These are phyloP conservation scores for Drosophila tani DNA, from an alignment of 1,140 invertebrate species.

Conservation along the genomic window DNA sequence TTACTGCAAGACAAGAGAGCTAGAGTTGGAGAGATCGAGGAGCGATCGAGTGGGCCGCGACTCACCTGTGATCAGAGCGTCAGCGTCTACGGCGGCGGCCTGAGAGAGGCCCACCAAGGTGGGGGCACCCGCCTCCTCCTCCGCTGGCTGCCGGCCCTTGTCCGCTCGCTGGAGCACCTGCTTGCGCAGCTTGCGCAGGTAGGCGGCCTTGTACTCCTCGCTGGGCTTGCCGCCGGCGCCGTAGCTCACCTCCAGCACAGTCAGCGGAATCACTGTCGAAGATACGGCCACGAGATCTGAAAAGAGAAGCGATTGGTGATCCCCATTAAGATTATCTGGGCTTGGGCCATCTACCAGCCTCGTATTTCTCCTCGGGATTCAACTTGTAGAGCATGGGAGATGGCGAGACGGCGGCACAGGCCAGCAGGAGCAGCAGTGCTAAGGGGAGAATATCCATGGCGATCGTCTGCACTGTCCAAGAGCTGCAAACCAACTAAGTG, in stretches of 20 bases:
- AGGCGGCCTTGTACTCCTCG: conserved; percentile 81
- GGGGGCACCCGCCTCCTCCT: conserved; percentile 10
- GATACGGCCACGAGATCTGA: conserved; percentile 88
- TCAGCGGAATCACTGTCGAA: conserved; percentile 88
- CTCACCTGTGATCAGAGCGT: conserved; percentile 64
- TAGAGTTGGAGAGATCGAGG: background rate
- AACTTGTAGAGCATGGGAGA: conserved; percentile 79
- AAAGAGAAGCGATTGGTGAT: conserved; percentile 28
- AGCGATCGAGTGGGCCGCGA: background rate
- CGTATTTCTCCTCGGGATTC: conserved; percentile 81
- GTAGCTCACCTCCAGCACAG: conserved; percentile 87
- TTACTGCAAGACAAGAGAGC: conserved; percentile 47
- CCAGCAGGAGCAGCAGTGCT: conserved; percentile 28
- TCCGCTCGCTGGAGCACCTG: conserved; percentile 67
- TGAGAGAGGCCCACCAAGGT: conserved; percentile 22
- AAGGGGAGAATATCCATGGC: conserved; percentile 15
- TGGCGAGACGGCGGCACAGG: conserved; percentile 32
- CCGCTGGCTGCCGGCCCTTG: background rate
- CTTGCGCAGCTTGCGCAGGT: conserved; percentile 79
- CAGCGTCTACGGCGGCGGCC: conserved; percentile 43
- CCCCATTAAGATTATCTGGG: too few species aligned
- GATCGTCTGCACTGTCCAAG: conserved; percentile 25
- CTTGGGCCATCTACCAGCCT: conserved; percentile 60
- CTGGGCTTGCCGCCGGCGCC: conserved; percentile 76
- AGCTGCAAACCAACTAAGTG: conserved; percentile 18